Evolutionary conservation across 2,113 vertebrate genomes (phyloP).

Genomic region (Chlamydotis undulata): DNA sequence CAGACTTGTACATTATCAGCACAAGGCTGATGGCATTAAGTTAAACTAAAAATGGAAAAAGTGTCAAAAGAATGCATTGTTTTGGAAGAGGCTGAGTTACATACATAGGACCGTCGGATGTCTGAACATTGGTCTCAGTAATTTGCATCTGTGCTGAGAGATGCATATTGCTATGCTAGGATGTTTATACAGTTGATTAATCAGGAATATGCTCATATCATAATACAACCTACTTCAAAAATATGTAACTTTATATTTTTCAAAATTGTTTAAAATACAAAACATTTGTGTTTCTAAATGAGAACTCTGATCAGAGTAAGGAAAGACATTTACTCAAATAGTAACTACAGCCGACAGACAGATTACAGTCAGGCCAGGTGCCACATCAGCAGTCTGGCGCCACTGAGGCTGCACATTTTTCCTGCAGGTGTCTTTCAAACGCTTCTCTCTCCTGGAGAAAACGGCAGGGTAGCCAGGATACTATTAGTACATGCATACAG

Average conservation of each 20-base stretch:
- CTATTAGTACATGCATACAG: neutral
- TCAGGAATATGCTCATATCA: neutral
- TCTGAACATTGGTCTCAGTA: neutral
- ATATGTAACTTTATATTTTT: neutral
- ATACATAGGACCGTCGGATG: neutral
- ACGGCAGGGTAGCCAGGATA: neutral
- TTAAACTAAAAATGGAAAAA: neutral
- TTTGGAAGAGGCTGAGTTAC: neutral
- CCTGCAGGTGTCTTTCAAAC: neutral
- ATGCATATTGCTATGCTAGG: neutral
- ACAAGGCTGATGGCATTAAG: neutral
- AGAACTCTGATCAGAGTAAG: neutral
- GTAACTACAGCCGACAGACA: neutral
- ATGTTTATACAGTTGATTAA: neutral
- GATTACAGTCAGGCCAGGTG: neutral
- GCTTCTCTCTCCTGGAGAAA: neutral
- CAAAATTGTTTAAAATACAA: neutral
- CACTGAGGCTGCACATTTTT: neutral
- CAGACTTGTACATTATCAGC: neutral
- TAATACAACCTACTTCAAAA: neutral
- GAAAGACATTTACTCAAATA: neutral
- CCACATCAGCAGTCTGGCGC: neutral
- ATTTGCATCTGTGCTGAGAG: neutral
- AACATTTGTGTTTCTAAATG: neutral
- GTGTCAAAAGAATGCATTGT: neutral